Base-by-base conservation (phyloP, 2,888 invertebrate genomes). In the Rhamphomyia laevipes region DNA sequence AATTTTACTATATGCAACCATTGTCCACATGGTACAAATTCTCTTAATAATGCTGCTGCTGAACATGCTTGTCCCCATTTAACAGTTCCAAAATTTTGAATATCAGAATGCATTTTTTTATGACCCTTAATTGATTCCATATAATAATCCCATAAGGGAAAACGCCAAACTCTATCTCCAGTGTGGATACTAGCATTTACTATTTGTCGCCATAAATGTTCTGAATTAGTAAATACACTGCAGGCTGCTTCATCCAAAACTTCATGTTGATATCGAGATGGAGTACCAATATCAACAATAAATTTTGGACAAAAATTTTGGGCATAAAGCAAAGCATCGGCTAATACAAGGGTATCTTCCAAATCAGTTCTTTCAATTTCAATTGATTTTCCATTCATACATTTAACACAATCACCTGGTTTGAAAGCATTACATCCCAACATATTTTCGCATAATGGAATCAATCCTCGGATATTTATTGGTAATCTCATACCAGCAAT, bases 131-230 rank as follows among this genome's bases (percentile, higher is more conserved):
- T 9, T 7, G 2, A 4, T 27, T 5, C 4, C 2, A 2, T 6
- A 27, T 82, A 90, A 63, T 80, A 81, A 43, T 78, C 74, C 80
- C 85, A 88, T n/a, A 91, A 67, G 0, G 90, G 90, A 75, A 89
- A 81, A 49, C 87, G 72, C 87, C 87, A 89, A 2, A 88, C 76
- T 35, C 88, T 69, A 64, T 88, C 87, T 0, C 89, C 89, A 0
- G 86, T 82, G 55, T 77, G 75, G 59, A 76, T 73, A 46, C 84
- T 81, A 12, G 87, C 85, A 55, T 78, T 71, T 57, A 81, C 75
- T 58, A 86, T 69, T 54, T 77, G 75, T 54, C 78, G 72, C 77
- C 79, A 87, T n/a, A 86, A 63, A 15, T 77, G 75, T 50, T 80
- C 79, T 0, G 81, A 81, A 61, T 84, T 86, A 12, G 82, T 78